Evolutionary conservation across 2,113 vertebrate species (phyloP), one percentile per base, ranked within the genome.

Genomic region (Arothron firmamentum): DNA sequence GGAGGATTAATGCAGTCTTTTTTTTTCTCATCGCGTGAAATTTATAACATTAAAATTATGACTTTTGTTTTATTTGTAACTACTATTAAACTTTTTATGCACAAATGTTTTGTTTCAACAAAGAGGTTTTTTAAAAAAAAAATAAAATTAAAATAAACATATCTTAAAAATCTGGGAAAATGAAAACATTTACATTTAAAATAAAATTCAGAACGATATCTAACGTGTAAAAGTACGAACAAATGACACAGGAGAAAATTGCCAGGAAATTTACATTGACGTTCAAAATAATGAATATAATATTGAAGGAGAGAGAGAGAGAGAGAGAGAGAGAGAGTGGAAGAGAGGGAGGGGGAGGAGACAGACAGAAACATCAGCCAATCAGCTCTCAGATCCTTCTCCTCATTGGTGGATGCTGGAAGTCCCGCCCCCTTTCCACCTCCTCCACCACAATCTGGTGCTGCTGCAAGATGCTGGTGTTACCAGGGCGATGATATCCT

Each of bases 391-490:
- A n/a, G 13, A 20, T 14, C 23, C 13, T n/a, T 2, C 54, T 9
- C 34, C 49, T 15, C n/a, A 52, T 52, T 52, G 51, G 51, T 52
- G 51, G 51, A 28, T 31, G 51, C 41, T 47, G 46, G 41, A 47
- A 47, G 18, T n/a, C 5, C 17, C 25, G 4, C 14, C 17, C 10
- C 43, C 38, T 7, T n/a, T 9, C 8, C n/a, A 42, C n/a, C 51
- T 28, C 25, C 23, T 15, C 53, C n/a, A 55, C 57, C 63, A 64
- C 71, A 28, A 41, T 23, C 67, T 70, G 67, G 18, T 69, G 72
- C 76, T 80, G 81, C 74, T 81, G 74, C 77, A 82, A 77, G 78
- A 74, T 86, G 79, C 77, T 83, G 84, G 71, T 80, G 80, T 80
- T 85, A 80, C 77, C 57, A 79, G 83, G 75, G 75, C 72, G 81